Conservation (phyloP, 2,113 vertebrate genomes). For the Ictalurus punctatus region DNA sequence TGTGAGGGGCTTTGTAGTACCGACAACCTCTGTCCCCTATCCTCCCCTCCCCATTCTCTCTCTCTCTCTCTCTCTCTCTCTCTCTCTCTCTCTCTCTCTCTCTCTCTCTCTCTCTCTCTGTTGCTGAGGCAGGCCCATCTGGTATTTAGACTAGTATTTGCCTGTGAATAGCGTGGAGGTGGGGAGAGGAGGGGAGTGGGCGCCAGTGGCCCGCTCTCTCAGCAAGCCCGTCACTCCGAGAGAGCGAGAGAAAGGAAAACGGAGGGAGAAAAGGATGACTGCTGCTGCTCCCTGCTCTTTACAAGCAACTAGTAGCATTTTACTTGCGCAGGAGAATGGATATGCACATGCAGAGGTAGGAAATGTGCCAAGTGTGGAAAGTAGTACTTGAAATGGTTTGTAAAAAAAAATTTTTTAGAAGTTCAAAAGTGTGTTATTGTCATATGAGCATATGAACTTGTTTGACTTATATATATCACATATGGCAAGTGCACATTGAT, state of each 20-base stretch:
- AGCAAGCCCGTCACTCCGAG: slow-evolving; percentile 40
- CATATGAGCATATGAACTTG: background rate
- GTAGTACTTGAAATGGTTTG: background rate
- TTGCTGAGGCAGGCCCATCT: slow-evolving; percentile 69
- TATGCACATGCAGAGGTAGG: slow-evolving; percentile 57
- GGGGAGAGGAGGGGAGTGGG: slow-evolving; percentile 49
- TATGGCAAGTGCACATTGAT: background rate
- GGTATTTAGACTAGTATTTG: slow-evolving; percentile 69
- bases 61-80: slow-evolving; percentile 11
- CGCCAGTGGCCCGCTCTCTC: slow-evolving; percentile 53
- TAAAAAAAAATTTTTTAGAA: too few relatives aligned
- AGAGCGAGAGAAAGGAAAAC: slow-evolving; percentile 21
- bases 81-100: slow-evolving; percentile 19
- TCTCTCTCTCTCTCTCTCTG: slow-evolving; percentile 47
- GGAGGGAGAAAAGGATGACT: slow-evolving; percentile 48
- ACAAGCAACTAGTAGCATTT: slow-evolving; percentile 39
- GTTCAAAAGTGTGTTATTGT: background rate
- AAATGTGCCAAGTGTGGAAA: background rate
- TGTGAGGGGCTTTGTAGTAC: slow-evolving; percentile 53
- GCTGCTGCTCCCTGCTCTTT: slow-evolving; percentile 44
- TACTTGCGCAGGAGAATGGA: slow-evolving; percentile 47
- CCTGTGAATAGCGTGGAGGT: slow-evolving; percentile 67
- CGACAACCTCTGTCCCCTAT: slow-evolving; percentile 25
- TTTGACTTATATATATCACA: background rate
- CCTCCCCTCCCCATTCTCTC: background rate